Percentiles rank a stretch among this genome's conserved stretches.
These are phyloP conservation scores for Augiades crinisus DNA, from an alignment of 2,888 invertebrate genomes.

Conservation along the genomic window DNA sequence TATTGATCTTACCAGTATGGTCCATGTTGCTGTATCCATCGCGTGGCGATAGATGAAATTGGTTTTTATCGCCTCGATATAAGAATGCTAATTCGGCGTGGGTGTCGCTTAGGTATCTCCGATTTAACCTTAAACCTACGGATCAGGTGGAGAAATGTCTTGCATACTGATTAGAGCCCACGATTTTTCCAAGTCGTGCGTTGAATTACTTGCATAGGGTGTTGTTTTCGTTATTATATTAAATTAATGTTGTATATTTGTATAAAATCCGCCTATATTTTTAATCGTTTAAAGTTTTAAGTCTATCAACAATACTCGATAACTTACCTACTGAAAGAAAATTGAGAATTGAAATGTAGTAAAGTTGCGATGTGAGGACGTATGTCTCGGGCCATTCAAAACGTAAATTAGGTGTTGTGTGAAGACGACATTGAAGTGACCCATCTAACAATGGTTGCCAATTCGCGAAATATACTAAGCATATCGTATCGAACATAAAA, in stretches of 20 bases:
- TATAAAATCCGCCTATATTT: background rate
- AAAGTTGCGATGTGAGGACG: too few species aligned
- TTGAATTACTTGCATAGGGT: background rate
- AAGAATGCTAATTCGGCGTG: slow-evolving; percentile 31
- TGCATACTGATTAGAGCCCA: slow-evolving; percentile 39
- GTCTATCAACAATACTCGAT: too few species aligned
- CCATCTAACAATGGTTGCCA: too few species aligned
- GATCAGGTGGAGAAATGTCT: slow-evolving; percentile 38
- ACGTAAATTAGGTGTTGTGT: too few species aligned
- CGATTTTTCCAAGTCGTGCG: slow-evolving; percentile 19
- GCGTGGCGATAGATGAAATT: slow-evolving; percentile 17
- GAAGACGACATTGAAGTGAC: too few species aligned
- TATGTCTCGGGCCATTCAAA: too few species aligned
- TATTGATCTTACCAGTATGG: slow-evolving; percentile 22
- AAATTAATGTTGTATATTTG: too few species aligned
- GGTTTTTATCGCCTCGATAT: slow-evolving; percentile 30
- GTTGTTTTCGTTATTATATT: background rate
- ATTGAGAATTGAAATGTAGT: too few species aligned
- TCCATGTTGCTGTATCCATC: slow-evolving; percentile 7
- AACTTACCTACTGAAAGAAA: too few species aligned
- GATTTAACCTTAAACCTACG: slow-evolving; percentile 41
- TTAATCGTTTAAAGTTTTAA: too few species aligned
- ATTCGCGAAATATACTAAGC: too few species aligned
- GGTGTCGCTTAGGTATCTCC: slow-evolving; percentile 36
- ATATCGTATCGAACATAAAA: too few species aligned